Percentiles rank a stretch among this genome's conserved stretches.
phyloP scores from a whole-genome alignment of 2,888 invertebrate genomes.

The Physocephala rufipes region DNA sequence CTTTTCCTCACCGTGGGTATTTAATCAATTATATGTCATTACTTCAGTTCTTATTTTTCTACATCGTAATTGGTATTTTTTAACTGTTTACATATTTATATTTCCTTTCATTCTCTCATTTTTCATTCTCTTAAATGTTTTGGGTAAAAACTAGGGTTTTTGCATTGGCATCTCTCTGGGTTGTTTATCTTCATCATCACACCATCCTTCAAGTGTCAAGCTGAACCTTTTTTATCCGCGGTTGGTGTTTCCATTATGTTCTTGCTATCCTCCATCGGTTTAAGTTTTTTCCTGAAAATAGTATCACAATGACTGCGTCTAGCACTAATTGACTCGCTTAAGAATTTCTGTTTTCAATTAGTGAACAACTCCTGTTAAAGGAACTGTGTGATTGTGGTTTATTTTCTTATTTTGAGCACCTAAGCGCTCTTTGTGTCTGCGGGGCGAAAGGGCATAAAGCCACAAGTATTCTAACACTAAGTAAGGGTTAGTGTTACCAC shows the following conservation, averaged over 20 bases:
- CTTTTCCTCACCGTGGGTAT: background rate
- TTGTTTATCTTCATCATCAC: no score
- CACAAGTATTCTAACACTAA: background rate
- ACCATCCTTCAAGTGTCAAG: no score
- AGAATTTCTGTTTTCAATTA: conserved; percentile 50
- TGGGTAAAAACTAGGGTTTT: no score
- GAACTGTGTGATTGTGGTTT: conserved; percentile 1
- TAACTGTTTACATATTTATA: no score
- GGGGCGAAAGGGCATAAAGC: background rate
- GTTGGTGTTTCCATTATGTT: no score
- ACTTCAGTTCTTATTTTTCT: no score
- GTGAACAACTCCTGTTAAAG: conserved; percentile 27
- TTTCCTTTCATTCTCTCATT: background rate
- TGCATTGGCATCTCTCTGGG: no score
- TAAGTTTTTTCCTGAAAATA: background rate
- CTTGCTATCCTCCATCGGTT: no score
- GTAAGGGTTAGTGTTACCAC: no score
- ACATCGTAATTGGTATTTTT: no score
- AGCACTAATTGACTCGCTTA: conserved; percentile 57
- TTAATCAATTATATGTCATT: no score
- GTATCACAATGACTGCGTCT: conserved; percentile 26
- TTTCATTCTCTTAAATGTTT: background rate
- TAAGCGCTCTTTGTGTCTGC: background rate
- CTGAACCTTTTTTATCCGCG: no score
- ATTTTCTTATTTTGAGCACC: background rate